Conservation (phyloP, 1,140 invertebrate species). For the Sycophila sp. region DNA sequence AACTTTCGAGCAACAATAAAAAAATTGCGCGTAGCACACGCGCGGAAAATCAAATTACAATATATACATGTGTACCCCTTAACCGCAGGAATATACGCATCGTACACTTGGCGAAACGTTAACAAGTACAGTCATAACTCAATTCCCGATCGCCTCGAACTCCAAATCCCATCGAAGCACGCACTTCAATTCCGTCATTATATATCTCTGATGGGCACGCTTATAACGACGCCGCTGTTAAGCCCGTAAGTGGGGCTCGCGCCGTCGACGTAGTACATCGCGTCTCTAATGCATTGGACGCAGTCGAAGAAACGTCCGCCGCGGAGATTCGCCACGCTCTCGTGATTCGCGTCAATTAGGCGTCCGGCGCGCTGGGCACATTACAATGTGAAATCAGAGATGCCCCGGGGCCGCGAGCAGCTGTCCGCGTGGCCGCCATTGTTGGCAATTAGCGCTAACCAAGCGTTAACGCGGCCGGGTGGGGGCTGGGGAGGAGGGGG, state of each 20-base stretch:
- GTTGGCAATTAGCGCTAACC: constrained; percentile 58
- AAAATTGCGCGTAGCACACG: too few relatives aligned
- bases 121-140: too few relatives aligned
- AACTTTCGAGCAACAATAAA: too few relatives aligned
- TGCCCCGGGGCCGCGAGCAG: constrained; percentile 50
- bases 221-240: neutral
- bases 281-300: neutral
- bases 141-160: neutral
- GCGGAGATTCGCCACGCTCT: constrained; percentile 53
- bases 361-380: constrained; percentile 30
- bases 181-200: too few relatives aligned
- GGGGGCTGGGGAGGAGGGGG: constrained; percentile 28
- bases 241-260: neutral
- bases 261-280: neutral
- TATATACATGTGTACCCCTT: too few relatives aligned
- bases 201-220: neutral
- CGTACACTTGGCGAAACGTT: too few relatives aligned
- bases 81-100: too few relatives aligned
- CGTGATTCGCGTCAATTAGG: constrained; percentile 59
- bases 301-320: neutral
- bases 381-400: constrained; percentile 54
- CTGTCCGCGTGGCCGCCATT: constrained; percentile 52
- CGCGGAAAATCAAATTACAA: too few relatives aligned
- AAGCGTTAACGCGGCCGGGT: constrained; percentile 63
- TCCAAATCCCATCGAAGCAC: too few relatives aligned